Evolutionary conservation across 2,113 vertebrate species (phyloP).

Genomic region (Beaufortia kweichowensis): DNA sequence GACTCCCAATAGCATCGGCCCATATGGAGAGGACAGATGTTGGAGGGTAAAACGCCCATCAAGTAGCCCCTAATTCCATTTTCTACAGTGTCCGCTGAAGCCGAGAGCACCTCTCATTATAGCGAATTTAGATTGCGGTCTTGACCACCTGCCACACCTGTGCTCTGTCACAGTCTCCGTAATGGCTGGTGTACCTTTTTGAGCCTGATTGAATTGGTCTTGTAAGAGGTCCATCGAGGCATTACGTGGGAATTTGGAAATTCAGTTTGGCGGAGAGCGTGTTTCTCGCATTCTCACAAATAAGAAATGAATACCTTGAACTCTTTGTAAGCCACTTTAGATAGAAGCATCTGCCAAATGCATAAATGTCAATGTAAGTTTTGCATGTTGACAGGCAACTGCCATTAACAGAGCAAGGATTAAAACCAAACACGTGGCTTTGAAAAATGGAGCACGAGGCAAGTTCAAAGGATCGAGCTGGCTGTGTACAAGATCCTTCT

Average conservation of each 20-base stretch:
- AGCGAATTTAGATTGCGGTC: not conserved
- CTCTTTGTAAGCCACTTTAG: no score
- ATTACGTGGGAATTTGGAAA: not conserved
- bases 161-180: not conserved
- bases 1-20: conserved; percentile 40
- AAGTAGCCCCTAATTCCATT: conserved; percentile 53
- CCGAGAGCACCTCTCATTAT: conserved; percentile 1
- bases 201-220: conserved; percentile 9
- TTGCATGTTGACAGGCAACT: not conserved
- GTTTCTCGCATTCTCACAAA: no score
- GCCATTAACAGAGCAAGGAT: not conserved
- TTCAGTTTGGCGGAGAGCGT: no score
- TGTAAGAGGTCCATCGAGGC: not conserved
- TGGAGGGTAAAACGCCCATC: conserved; percentile 51
- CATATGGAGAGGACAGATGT: conserved; percentile 63
- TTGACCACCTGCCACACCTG: conserved; percentile 29
- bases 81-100: conserved; percentile 32
- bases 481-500: conserved; percentile 5
- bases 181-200: not conserved
- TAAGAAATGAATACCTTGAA: no score
- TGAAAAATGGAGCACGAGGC: not conserved
- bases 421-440: not conserved
- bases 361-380: not conserved
- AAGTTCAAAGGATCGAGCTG: conserved; percentile 1
- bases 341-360: no score